These are phyloP conservation scores for Limnephilus rhombicus DNA, from an alignment of 2,888 invertebrate species.

Conservation along the genomic window DNA sequence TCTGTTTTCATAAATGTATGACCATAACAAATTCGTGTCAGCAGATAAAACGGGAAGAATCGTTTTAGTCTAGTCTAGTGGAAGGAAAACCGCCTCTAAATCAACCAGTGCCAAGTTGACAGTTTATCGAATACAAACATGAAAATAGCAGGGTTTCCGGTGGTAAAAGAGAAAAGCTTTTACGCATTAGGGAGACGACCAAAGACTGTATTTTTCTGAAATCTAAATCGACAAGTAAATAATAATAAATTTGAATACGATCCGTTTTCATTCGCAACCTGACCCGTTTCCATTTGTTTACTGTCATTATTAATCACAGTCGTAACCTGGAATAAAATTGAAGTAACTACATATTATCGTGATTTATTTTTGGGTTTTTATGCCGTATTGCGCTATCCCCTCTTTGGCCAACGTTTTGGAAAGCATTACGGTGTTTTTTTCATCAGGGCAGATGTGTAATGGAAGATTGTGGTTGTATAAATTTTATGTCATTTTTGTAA, in stretches of 20 bases:
- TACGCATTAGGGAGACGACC: not conserved
- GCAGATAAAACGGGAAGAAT: not conserved
- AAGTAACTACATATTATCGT: not conserved
- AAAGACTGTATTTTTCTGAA: not conserved
- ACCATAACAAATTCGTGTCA: not conserved
- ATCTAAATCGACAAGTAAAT: not conserved
- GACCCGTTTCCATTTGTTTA: not conserved
- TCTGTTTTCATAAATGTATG: not conserved
- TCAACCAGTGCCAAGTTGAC: not conserved
- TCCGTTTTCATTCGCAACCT: not conserved
- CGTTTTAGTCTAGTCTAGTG: not conserved
- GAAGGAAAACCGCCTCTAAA: not conserved
- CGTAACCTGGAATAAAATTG: not conserved
- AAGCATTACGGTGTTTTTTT: too few relatives aligned
- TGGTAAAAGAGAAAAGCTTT: not conserved
- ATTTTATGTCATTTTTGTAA: too few relatives aligned
- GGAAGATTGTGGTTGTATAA: too few relatives aligned
- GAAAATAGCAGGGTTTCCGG: not conserved
- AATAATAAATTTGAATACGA: conserved; percentile 4
- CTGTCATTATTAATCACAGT: not conserved
- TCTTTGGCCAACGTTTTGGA: too few relatives aligned
- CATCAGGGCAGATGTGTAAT: too few relatives aligned
- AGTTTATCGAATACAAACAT: not conserved
- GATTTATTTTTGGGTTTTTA: too few relatives aligned
- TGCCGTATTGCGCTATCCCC: too few relatives aligned